Conservation (phyloP, 1,140 invertebrate species). For the Proctacanthus coquilletti region DNA sequence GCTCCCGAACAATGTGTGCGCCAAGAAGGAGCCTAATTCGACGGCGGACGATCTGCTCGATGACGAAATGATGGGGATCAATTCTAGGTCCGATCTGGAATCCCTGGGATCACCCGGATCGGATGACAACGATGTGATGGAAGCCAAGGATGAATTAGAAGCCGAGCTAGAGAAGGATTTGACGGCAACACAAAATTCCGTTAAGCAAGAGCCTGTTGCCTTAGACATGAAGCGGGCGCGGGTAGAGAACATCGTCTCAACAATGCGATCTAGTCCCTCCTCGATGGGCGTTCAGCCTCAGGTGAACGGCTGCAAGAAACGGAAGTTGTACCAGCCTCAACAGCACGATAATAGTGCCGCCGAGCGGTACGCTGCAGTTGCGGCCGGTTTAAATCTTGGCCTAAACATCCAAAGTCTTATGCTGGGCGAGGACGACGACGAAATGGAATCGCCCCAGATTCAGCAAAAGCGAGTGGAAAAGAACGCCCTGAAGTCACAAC, state of each 20-base stretch:
- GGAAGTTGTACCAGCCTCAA: conserved; percentile 92
- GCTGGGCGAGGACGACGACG: conserved; percentile 52
- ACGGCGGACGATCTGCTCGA: conserved; percentile 23
- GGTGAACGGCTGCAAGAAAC: conserved; percentile 86
- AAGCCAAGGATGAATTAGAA: conserved; percentile 48
- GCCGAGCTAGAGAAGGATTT: conserved; percentile 37
- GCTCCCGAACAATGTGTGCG: no score
- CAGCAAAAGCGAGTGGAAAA: conserved; percentile 71
- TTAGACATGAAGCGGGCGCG: conserved; percentile 75
- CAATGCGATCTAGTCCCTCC: conserved; percentile 72
- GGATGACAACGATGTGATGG: conserved; percentile 37
- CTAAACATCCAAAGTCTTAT: conserved; percentile 31
- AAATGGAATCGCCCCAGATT: conserved; percentile 51
- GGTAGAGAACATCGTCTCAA: conserved; percentile 87
- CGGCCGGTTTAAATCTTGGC: conserved; percentile 32
- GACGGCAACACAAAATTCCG: conserved; percentile 31
- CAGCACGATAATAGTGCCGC: conserved; percentile 66
- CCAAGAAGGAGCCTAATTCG: conserved; percentile 21
- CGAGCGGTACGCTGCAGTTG: conserved; percentile 45
- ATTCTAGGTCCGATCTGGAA: conserved; percentile 24
- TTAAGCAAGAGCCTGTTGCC: conserved; percentile 32
- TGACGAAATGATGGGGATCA: conserved; percentile 22
- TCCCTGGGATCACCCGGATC: conserved; percentile 52
- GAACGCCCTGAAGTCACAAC: conserved; percentile 66
- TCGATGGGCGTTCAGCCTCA: conserved; percentile 42